Conservation (phyloP, 2,797 vertebrate species). For the Euphonia xanthogaster region DNA sequence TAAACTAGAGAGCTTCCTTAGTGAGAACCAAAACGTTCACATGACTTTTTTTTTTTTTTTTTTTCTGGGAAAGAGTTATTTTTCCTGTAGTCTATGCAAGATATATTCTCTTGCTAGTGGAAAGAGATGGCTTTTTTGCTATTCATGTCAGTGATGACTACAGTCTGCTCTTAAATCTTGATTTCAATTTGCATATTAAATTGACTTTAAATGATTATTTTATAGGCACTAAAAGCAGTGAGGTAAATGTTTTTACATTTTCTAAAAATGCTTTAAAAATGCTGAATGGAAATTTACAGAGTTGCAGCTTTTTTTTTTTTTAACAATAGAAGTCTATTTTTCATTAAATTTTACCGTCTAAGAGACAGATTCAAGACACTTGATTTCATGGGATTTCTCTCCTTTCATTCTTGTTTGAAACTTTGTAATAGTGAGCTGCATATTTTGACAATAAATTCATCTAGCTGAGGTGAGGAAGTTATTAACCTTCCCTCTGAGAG, state of each 20-base stretch:
- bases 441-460: conserved; percentile 1
- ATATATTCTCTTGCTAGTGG: not conserved
- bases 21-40: not conserved
- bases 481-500: not conserved
- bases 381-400: not conserved
- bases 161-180: rapidly evolving
- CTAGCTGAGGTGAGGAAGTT: not conserved
- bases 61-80: not conserved
- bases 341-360: not conserved
- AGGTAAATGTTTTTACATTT: not conserved
- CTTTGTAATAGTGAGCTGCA: not conserved
- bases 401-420: not conserved
- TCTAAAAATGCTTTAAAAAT: not conserved
- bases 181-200: not conserved
- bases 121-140: not conserved
- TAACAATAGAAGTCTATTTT: not conserved
- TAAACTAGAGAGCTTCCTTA: not conserved
- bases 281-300: not conserved
- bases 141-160: not conserved
- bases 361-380: not conserved
- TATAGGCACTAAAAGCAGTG: not conserved
- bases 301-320: not conserved
- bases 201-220: not conserved
- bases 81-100: not conserved
- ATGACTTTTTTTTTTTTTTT: not conserved